phyloP scores from a whole-genome alignment of 2,797 vertebrate genomes.

The Poeciliopsis infans region DNA sequence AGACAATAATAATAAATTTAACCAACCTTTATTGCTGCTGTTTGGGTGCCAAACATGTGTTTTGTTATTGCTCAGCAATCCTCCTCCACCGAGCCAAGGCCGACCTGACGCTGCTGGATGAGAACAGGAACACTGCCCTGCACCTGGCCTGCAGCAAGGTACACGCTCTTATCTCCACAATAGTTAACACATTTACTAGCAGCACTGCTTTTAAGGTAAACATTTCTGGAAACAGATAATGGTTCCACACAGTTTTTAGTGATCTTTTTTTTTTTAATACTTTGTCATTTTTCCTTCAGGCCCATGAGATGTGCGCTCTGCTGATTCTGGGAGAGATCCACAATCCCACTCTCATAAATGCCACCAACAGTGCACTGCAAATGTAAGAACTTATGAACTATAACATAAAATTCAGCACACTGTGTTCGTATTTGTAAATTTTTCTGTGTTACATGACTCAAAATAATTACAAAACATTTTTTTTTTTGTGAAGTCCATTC shows the following conservation, averaged over 20 bases:
- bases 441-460: not conserved
- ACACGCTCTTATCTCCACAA: not conserved
- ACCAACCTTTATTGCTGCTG: not conserved
- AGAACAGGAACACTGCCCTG: slow-evolving; percentile 97
- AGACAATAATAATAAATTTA: not conserved
- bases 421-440: not conserved
- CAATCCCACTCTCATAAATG: slow-evolving; percentile 96
- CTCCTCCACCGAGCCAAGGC: slow-evolving; percentile 94
- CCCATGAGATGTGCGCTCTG: slow-evolving; percentile 98
- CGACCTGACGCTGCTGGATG: slow-evolving; percentile 93
- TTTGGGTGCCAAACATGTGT: slow-evolving; percentile 27
- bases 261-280: not conserved
- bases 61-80: slow-evolving; percentile 73
- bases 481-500: not conserved
- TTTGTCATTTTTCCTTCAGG: slow-evolving; percentile 72
- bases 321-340: slow-evolving; percentile 97
- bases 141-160: slow-evolving; percentile 99
- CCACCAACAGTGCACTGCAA: slow-evolving; percentile 95
- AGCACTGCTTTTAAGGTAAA: not conserved
- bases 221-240: not conserved
- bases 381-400: slow-evolving; percentile 84
- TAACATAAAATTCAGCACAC: not conserved
- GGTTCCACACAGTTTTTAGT: not conserved
- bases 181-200: not conserved
- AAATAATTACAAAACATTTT: not conserved